These are phyloP conservation scores for Venturia canescens DNA, from an alignment of 1,140 invertebrate genomes.

Conservation along the genomic window DNA sequence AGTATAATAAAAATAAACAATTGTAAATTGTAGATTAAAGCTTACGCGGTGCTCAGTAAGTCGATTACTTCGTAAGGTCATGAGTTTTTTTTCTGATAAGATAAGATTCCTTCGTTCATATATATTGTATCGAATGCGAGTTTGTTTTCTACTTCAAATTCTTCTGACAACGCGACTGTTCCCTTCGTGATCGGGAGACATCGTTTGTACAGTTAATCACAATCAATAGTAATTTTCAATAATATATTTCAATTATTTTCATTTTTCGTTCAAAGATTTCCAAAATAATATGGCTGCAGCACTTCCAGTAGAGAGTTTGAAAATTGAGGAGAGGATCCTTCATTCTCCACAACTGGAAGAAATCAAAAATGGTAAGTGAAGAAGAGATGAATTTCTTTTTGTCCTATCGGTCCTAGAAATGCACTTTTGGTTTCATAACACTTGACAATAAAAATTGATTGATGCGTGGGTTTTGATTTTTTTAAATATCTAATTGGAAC, in stretches of 20 bases:
- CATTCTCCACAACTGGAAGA: constrained; percentile 78
- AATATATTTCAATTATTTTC: not conserved
- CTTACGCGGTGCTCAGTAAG: not conserved
- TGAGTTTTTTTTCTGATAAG: not conserved
- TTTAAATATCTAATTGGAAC: no score
- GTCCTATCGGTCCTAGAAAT: not conserved
- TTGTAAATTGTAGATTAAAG: not conserved
- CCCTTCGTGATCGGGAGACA: not conserved
- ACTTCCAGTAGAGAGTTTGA: constrained; percentile 56
- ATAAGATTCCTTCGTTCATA: not conserved
- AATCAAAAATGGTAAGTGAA: constrained; percentile 77
- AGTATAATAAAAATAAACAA: not conserved
- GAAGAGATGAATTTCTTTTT: constrained; percentile 19
- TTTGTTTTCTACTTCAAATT: not conserved
- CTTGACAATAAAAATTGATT: no score
- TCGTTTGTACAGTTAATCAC: not conserved
- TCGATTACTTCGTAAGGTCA: not conserved
- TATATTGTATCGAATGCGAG: not conserved
- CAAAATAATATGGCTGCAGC: not conserved
- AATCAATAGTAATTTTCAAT: not conserved
- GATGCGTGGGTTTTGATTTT: no score
- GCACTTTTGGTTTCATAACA: no score
- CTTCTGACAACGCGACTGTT: not conserved
- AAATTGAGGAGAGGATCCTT: constrained; percentile 76
- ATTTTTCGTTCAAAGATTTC: not conserved